Evolutionary conservation across 2,888 invertebrate genomes (phyloP), one percentile per base, ranked within the genome.

Genomic region (Lasioglossum malachurum): DNA sequence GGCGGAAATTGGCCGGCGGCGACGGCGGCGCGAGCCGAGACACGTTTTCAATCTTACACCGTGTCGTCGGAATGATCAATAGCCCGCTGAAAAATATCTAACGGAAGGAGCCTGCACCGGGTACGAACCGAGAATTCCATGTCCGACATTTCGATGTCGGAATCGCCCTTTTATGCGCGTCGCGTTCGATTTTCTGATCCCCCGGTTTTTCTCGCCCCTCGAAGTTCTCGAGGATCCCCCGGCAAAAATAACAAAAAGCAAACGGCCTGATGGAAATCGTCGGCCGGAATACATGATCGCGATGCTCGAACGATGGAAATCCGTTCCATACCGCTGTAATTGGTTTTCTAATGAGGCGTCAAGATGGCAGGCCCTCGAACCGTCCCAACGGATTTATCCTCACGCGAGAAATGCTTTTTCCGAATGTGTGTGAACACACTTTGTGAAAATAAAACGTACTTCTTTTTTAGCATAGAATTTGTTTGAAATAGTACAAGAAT

Each of bases 171-270:
- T 89, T 87, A 90, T 83, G 87, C 73, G 75, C 67, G 49, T 80
- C 74, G 79, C 86, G 85, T 91, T 92, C 86, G 79, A 84, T 87
- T 91, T n/a, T 92, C 84, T 78, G 77, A 90, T 85, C 53, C 82
- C 71, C 57, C 69, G 31, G 38, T 57, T 60, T n/a, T 27, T 49
- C 23, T 31, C 38, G 38, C 67, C 69, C 76, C 35, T 74, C 31
- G 80, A 82, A 57, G 27, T 1, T 23, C n/a, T 41, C 67, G 27
- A 57, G 74, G 78, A 74, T 12, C n/a, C 38, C 60, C 60, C 16
- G 27, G 64, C 49, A n/a, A 44, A 76, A 76, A 16, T 69, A 69
- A 72, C 49, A 49, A 75, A 31, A 57, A 80, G 23, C 64, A 4
- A 60, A 19, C 27, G 27, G 5, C 44, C 16, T 16, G 41, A 27